Conservation (phyloP, 2,113 vertebrate genomes). For the Tauraco erythrolophus region DNA sequence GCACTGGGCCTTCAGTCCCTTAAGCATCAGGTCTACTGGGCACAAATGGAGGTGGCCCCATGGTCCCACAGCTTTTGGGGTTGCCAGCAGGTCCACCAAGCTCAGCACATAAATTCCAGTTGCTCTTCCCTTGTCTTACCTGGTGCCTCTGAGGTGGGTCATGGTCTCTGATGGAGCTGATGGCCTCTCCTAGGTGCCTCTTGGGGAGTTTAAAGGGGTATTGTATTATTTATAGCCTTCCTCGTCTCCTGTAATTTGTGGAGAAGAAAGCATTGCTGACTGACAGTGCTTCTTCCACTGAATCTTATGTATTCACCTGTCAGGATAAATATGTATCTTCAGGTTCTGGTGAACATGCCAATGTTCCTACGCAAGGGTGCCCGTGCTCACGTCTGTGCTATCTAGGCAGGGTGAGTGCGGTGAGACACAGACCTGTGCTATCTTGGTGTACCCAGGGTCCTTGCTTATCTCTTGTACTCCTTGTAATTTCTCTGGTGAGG, state of each 20-base stretch:
- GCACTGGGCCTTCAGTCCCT: accelerated
- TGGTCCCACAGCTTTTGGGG: neutral
- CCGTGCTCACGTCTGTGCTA: neutral
- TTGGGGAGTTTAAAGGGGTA: neutral
- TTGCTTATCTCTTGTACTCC: neutral
- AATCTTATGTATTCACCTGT: neutral
- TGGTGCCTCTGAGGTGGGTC: accelerated
- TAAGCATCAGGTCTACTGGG: neutral
- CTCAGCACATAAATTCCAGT: neutral
- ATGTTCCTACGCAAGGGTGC: accelerated
- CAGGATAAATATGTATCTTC: neutral
- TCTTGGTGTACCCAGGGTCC: neutral
- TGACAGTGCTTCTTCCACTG: neutral
- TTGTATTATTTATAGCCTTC: neutral
- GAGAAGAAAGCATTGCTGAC: neutral
- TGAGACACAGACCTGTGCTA: neutral
- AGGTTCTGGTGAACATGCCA: neutral
- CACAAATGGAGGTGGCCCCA: accelerated
- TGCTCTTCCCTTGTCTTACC: neutral
- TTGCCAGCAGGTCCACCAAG: accelerated
- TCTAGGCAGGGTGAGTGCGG: neutral
- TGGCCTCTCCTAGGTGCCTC: neutral
- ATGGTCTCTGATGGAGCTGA: accelerated
- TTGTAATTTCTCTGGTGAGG: neutral
- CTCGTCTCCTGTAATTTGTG: neutral